Percentiles rank a stretch among this genome's conserved stretches.
These are phyloP conservation scores for Erebia ligea DNA, from an alignment of 2,888 invertebrate genomes.

Conservation along the genomic window DNA sequence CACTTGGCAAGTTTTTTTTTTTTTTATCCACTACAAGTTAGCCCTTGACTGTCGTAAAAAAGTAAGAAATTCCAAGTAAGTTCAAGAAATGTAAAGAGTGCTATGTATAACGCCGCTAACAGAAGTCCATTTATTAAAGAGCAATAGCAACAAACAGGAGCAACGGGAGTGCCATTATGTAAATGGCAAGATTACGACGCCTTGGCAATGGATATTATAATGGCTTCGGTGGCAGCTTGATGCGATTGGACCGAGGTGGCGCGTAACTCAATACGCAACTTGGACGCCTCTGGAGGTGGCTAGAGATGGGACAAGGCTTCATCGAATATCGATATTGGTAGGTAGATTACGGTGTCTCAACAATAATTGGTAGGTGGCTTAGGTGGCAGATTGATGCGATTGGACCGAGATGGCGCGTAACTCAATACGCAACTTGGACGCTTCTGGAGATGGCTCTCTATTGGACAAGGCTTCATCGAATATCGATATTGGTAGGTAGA, in stretches of 20 bases:
- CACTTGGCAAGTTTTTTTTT: too few species aligned
- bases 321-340: conserved; percentile 11
- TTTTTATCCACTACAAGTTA: too few species aligned
- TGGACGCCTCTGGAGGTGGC: conserved; percentile 62
- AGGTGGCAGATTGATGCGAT: conserved; percentile 62
- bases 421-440: conserved; percentile 79
- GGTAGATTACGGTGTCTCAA: conserved; percentile 38
- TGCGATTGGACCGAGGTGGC: conserved; percentile 69
- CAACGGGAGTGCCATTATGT: conserved; percentile 63
- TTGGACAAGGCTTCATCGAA: conserved; percentile 31
- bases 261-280: conserved; percentile 79
- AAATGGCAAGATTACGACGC: conserved; percentile 69
- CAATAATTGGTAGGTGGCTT: conserved; percentile 51
- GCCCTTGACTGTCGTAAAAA: too few species aligned
- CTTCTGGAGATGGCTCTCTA: conserved; percentile 54
- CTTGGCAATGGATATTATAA: conserved; percentile 68
- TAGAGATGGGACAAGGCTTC: conserved; percentile 46
- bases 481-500: conserved; percentile 51
- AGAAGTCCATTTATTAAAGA: conserved; percentile 37
- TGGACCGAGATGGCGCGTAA: conserved; percentile 71
- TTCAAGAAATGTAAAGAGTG: conserved; percentile 10
- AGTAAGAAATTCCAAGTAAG: not conserved
- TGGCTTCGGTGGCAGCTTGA: conserved; percentile 58
- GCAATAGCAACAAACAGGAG: conserved; percentile 33
- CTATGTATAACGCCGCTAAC: conserved; percentile 8